Percentiles rank a stretch among this genome's conserved stretches.
phyloP scores from a whole-genome alignment of 1,140 invertebrate genomes.

The Magallana angulata region DNA sequence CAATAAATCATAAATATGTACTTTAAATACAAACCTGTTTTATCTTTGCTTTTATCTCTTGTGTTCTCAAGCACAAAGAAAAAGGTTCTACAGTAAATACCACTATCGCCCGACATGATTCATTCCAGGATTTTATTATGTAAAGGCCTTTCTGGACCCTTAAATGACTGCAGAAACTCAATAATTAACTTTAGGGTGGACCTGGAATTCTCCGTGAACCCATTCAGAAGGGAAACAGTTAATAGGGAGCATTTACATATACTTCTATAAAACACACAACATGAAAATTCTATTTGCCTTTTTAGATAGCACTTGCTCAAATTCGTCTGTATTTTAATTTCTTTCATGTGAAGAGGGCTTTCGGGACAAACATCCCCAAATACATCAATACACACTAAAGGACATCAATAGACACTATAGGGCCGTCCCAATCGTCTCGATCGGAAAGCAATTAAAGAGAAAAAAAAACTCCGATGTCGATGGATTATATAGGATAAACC shows the following conservation, averaged over 20 bases:
- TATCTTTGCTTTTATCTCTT: conserved; percentile 4
- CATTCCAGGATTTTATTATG: background rate
- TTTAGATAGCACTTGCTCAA: too few relatives aligned
- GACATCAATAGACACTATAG: too few relatives aligned
- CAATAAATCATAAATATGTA: conserved; percentile 22
- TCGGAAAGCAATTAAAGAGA: too few relatives aligned
- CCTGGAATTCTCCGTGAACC: background rate
- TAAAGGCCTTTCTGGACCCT: background rate
- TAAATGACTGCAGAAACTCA: conserved; percentile 7
- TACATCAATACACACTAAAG: too few relatives aligned
- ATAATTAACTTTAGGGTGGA: conserved; percentile 21
- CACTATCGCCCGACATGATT: conserved; percentile 21
- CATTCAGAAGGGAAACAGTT: conserved; percentile 11
- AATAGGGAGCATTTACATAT: background rate
- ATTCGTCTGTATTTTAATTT: too few relatives aligned
- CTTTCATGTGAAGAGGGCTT: too few relatives aligned
- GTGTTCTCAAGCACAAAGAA: background rate
- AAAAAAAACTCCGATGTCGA: too few relatives aligned
- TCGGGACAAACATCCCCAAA: too few relatives aligned
- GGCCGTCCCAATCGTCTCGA: too few relatives aligned
- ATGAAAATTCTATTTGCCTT: too few relatives aligned
- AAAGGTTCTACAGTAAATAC: background rate
- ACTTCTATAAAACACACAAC: too few relatives aligned
- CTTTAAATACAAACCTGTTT: background rate
- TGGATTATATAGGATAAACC: too few relatives aligned